Conservation (phyloP, 2,797 vertebrate species). For the Artibeus lituratus region DNA sequence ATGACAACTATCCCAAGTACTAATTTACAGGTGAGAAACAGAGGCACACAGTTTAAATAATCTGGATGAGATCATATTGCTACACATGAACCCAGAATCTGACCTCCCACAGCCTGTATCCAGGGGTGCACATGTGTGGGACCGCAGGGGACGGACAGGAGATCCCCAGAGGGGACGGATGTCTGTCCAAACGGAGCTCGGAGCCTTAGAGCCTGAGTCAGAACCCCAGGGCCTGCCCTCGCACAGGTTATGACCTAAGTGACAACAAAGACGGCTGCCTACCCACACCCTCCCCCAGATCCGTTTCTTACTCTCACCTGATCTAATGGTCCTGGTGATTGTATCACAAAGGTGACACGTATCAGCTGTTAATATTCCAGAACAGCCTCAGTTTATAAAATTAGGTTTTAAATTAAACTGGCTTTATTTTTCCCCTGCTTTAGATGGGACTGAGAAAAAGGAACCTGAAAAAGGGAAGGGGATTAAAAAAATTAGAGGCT, state of each 20-base stretch:
- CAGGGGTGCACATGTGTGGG: fast-evolving
- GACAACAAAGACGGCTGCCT: neutral
- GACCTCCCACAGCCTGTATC: neutral
- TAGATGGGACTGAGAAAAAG: neutral
- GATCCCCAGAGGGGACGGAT: too few species aligned
- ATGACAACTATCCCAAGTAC: neutral
- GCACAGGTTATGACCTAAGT: neutral
- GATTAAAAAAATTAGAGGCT: neutral
- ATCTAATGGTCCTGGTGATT: neutral
- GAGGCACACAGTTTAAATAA: neutral
- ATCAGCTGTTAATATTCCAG: neutral
- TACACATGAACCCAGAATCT: neutral
- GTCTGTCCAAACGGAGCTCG: neutral
- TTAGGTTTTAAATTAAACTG: neutral
- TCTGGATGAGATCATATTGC: neutral
- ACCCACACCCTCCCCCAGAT: neutral
- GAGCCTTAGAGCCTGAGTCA: neutral
- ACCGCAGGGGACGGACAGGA: fast-evolving
- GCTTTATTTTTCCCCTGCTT: neutral
- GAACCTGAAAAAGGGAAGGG: neutral
- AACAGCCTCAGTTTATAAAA: neutral
- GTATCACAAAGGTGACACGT: neutral
- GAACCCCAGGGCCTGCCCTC: neutral
- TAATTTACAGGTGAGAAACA: neutral
- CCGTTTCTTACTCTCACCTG: neutral